phyloP scores from a whole-genome alignment of 37 sponge, comb jelly and placozoan species.

The Beroe forskalii region DNA sequence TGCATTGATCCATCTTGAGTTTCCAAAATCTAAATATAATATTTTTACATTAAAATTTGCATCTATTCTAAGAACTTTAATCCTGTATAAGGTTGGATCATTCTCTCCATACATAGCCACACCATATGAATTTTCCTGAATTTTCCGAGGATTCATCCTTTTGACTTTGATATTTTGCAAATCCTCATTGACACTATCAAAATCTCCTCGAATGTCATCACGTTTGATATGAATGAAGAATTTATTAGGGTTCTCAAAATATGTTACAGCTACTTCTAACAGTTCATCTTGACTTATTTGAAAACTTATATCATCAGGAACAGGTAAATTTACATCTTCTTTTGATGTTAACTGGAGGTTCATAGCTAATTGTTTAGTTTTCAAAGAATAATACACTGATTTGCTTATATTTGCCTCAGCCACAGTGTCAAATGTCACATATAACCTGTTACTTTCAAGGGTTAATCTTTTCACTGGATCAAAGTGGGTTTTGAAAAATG shows the following conservation, averaged over 20 bases:
- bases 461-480: conserved; percentile 32
- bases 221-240: conserved; percentile 2
- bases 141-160: neutral
- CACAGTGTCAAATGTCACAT: conserved; percentile 18
- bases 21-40: conserved; percentile 33
- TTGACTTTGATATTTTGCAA: neutral
- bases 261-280: neutral
- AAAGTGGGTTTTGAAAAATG: neutral
- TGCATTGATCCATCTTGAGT: conserved; percentile 35
- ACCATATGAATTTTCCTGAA: neutral
- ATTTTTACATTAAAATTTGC: conserved; percentile 23
- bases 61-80: neutral
- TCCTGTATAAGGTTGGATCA: neutral
- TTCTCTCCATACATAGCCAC: neutral
- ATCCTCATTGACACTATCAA: neutral
- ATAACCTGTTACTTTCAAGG: conserved; percentile 22
- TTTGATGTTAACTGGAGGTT: neutral
- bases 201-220: neutral
- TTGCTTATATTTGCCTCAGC: neutral
- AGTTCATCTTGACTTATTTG: neutral
- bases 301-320: neutral
- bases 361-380: conserved; percentile 14
- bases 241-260: conserved; percentile 12
- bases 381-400: conserved; percentile 34
- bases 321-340: neutral